A percentile compares a stretch with the other conserved stretches of the same genome.
These are phyloP conservation scores for Polyboroides typus DNA, from an alignment of 2,797 vertebrate species.

Conservation along the genomic window DNA sequence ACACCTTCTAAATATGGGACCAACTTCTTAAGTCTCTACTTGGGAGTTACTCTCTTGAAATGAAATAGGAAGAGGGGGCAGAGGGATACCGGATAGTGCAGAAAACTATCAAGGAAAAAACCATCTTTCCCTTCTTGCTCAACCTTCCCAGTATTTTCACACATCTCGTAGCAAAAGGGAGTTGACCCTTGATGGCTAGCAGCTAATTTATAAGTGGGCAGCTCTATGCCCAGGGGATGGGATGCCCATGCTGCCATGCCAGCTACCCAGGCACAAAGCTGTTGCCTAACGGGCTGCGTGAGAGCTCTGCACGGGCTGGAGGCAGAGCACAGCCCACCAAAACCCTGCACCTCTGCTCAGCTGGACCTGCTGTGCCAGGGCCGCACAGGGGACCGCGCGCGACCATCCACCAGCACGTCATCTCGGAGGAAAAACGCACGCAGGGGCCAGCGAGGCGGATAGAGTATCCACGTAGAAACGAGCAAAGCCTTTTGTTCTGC, in stretches of 20 bases:
- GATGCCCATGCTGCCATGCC: neutral
- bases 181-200: neutral
- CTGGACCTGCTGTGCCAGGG: neutral
- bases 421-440: accelerated
- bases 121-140: neutral
- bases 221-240: neutral
- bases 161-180: neutral
- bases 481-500: neutral
- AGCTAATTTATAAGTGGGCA: neutral
- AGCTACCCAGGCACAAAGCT: neutral
- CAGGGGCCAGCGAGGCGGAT: neutral
- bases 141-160: neutral
- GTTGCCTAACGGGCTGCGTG: neutral
- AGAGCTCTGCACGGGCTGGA: neutral
- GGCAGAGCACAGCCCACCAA: neutral
- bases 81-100: neutral
- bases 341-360: neutral
- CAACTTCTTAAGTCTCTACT: neutral
- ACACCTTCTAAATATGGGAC: neutral
- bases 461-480: neutral
- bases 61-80: neutral
- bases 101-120: neutral
- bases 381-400: accelerated
- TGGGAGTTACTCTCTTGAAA: neutral
- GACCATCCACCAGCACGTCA: accelerated